Evolutionary conservation across 2,113 vertebrate genomes (phyloP).

Genomic region (Sylvia atricapilla): DNA sequence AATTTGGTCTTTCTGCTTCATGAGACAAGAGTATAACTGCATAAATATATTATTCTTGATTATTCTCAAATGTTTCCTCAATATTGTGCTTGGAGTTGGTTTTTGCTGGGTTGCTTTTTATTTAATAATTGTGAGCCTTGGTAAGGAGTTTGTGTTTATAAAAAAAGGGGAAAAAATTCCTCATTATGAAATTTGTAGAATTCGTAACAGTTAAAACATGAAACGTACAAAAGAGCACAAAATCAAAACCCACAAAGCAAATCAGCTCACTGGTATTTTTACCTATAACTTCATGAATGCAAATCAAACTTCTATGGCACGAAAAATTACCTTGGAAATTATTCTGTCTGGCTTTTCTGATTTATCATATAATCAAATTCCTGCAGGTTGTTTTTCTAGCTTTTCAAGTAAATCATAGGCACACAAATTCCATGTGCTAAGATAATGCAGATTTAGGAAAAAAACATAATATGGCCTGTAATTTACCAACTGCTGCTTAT

Average conservation of each 20-base stretch:
- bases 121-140: not conserved
- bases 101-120: not conserved
- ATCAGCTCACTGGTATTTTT: not conserved
- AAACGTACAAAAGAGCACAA: not conserved
- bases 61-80: not conserved
- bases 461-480: not conserved
- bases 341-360: conserved; percentile 47
- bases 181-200: not conserved
- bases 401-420: conserved; percentile 28
- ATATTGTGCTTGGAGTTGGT: not conserved
- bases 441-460: not conserved
- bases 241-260: not conserved
- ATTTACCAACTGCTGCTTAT: not conserved
- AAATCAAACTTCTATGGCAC: not conserved
- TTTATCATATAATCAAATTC: conserved; percentile 36
- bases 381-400: conserved; percentile 36
- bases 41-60: not conserved
- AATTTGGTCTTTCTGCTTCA: not conserved
- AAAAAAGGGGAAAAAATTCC: not conserved
- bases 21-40: not conserved
- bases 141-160: not conserved
- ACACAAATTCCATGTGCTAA: not conserved
- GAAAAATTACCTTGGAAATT: not conserved
- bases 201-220: not conserved
- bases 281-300: not conserved